Evolutionary conservation across 1,140 invertebrate species (phyloP).

Genomic region (Tetramorium parvispinum): DNA sequence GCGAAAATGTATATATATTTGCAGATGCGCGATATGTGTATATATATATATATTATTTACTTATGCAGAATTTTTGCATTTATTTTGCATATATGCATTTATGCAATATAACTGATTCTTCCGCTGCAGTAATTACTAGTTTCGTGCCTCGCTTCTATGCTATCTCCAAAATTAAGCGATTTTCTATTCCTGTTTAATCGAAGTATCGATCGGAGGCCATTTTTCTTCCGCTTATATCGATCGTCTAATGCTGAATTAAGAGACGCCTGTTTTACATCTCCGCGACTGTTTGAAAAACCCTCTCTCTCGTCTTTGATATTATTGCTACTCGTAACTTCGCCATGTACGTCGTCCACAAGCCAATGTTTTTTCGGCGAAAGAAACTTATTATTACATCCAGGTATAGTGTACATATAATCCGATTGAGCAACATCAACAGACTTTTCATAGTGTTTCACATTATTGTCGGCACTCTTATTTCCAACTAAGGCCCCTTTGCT

Average conservation of each 20-base stretch:
- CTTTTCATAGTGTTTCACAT: constrained; percentile 76
- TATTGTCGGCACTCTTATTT: constrained; percentile 77
- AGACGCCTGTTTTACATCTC: constrained; percentile 89
- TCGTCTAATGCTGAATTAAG: constrained; percentile 88
- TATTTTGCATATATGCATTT: constrained; percentile 67
- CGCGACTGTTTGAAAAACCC: constrained; percentile 88
- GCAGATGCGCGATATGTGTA: constrained; percentile 54
- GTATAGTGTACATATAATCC: constrained; percentile 83
- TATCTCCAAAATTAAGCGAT: constrained; percentile 84
- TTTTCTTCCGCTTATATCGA: constrained; percentile 90
- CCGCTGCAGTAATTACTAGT: constrained; percentile 84
- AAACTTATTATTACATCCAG: constrained; percentile 82
- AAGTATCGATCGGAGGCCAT: constrained; percentile 93
- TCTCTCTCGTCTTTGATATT: constrained; percentile 86
- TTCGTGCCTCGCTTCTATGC: constrained; percentile 82
- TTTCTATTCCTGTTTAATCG: constrained; percentile 86
- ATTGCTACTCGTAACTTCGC: constrained; percentile 83
- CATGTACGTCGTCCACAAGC: constrained; percentile 87
- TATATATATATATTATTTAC: constrained; percentile 64
- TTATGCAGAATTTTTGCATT: constrained; percentile 46
- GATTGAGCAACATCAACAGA: constrained; percentile 74
- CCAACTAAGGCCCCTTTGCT: constrained; percentile 74
- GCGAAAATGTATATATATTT: constrained; percentile 63
- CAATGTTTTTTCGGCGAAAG: constrained; percentile 87
- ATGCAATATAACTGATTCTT: constrained; percentile 85